Conservation (phyloP, 2,113 vertebrate species). For the Phycodurus eques region DNA sequence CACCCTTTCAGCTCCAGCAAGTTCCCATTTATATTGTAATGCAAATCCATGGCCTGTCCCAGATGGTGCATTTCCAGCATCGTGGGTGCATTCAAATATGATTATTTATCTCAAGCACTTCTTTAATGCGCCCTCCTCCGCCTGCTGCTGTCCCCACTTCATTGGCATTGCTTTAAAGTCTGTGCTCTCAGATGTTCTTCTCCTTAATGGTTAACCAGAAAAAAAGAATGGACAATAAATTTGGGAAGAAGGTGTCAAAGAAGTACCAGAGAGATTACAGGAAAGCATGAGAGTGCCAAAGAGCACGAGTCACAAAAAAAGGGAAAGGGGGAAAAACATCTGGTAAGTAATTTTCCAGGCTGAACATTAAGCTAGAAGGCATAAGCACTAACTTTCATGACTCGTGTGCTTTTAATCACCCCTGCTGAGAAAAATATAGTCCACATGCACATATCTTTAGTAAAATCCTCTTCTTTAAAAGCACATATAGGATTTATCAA, state of each 20-base stretch:
- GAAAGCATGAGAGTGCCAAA: constrained; percentile 35
- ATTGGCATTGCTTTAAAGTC: constrained; percentile 47
- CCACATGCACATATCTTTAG: constrained; percentile 25
- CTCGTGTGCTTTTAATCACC: constrained; percentile 61
- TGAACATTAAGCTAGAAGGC: constrained; percentile 43
- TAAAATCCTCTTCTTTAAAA: constrained; percentile 44
- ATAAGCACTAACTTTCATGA: constrained; percentile 41
- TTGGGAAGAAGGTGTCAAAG: constrained; percentile 43
- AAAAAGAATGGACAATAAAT: constrained; percentile 37
- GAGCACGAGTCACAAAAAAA: constrained; percentile 39
- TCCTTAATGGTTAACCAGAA: constrained; percentile 41
- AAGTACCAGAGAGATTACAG: constrained; percentile 39
- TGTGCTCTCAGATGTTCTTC: constrained; percentile 39
- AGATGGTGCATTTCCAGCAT: constrained; percentile 75
- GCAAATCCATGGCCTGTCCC: constrained; percentile 71
- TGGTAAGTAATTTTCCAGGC: constrained; percentile 45
- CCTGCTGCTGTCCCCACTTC: constrained; percentile 44
- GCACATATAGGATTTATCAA: constrained; percentile 6
- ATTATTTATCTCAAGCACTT: constrained; percentile 72
- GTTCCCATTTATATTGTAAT: constrained; percentile 81
- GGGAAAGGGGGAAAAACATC: constrained; percentile 5
- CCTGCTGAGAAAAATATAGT: constrained; percentile 42
- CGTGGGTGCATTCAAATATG: constrained; percentile 72
- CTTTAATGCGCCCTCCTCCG: constrained; percentile 58
- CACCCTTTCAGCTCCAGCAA: constrained; percentile 76